Evolutionary conservation across 1,140 invertebrate genomes (phyloP), one percentile per base, ranked within the genome.

Genomic region (Panagrolaimus sp.): DNA sequence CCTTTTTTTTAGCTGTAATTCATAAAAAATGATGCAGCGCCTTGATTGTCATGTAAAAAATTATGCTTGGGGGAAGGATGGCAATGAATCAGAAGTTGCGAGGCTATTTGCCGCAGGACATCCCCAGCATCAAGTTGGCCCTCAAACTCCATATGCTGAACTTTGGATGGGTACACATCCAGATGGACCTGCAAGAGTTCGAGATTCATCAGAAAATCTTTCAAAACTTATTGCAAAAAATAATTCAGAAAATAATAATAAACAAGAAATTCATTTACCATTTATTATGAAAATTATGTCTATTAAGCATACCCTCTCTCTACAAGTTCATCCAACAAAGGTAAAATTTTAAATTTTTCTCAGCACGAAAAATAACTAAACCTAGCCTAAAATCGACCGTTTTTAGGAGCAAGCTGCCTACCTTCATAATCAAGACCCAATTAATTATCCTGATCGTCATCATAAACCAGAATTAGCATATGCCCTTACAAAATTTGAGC

Each of bases 261-360:
- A 24, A 21, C 10, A 72, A 26, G 84, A 89, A 63, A 47, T 73
- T 65, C 73, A 81, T 63, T 85, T 99, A 38, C 93, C 95, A 7
- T 99, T 94, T 86, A 86, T 99, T 15, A 91, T 98, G 74, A 98
- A 98, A 43, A 77, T 98, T 32, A 85, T 98, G 43, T 96, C 94
- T 63, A 89, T 98, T 10, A 87, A 89, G 67, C 92, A 92, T 84
- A 90, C 95, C 0, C 85, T 99, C 7, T 98, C 94, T 7, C 92
- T 99, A 80, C 96, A 99, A 87, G 92, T 91, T n/a, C 96, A 99
- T 88, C 96, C 96, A 15, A 90, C 92, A 76, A 97, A 96, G 88
- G 91, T 92, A 87, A 82, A 55, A 4, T 38, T 38, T 38, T n/a
- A 24, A 15, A 24, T 21, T 24, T 7, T 79, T 76, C 83, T 28